Evolutionary conservation across 2,888 invertebrate species (phyloP).

Genomic region (Athetis lepigone): DNA sequence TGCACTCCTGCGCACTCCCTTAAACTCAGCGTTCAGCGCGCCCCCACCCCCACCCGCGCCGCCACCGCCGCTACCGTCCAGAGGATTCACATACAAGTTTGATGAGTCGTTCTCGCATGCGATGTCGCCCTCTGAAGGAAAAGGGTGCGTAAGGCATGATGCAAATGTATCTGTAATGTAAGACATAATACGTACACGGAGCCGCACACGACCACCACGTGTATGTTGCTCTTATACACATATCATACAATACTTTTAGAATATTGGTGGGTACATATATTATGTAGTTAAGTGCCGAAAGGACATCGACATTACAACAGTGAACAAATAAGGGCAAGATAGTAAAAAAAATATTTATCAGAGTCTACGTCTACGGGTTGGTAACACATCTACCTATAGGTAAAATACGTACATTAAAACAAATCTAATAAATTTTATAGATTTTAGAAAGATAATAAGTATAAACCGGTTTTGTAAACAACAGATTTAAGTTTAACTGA

Average conservation of each 20-base stretch:
- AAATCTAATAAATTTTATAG: not conserved
- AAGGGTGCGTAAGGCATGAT: conserved; percentile 98
- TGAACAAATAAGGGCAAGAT: conserved; percentile 47
- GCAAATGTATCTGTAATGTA: conserved; percentile 98
- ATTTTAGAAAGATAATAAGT: not conserved
- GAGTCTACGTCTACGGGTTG: conserved; percentile 53
- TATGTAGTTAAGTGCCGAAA: conserved; percentile 48
- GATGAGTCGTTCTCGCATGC: conserved; percentile 93
- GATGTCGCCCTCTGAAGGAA: conserved; percentile 95
- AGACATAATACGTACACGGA: conserved; percentile 89
- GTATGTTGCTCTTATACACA: conserved; percentile 62
- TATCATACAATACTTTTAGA: conserved; percentile 49
- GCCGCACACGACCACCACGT: conserved; percentile 76
- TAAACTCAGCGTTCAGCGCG: conserved; percentile 82
- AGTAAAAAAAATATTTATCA: conserved; percentile 22
- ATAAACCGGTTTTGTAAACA: conserved; percentile 62
- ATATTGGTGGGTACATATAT: conserved; percentile 30
- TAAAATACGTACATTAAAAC: conserved; percentile 35
- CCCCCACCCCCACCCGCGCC: conserved; percentile 77
- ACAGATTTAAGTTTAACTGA: conserved; percentile 25
- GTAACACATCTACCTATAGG: conserved; percentile 36
- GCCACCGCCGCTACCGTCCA: conserved; percentile 92
- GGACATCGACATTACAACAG: conserved; percentile 53
- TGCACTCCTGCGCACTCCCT: conserved; percentile 94
- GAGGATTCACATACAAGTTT: conserved; percentile 96